Conservation (phyloP, 2,888 invertebrate species). For the Microplitis manilae region DNA sequence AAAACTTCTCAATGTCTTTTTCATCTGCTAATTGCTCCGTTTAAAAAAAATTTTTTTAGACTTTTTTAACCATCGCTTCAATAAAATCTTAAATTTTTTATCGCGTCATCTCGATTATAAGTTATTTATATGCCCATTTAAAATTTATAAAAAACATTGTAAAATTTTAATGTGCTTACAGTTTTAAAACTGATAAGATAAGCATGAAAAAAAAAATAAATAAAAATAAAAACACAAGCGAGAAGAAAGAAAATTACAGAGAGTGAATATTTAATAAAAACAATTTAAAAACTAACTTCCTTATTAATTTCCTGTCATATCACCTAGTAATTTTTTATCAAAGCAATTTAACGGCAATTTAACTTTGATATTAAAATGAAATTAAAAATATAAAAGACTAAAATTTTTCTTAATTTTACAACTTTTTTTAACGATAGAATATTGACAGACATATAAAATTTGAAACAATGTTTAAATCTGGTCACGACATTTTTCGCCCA, state of each 20-base stretch:
- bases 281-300: background rate
- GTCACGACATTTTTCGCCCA: background rate
- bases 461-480: background rate
- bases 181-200: background rate
- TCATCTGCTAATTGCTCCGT: background rate
- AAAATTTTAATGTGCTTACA: background rate
- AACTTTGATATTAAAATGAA: background rate
- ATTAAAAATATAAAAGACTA: background rate
- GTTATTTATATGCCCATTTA: background rate
- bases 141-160: background rate
- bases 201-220: background rate
- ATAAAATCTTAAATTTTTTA: background rate
- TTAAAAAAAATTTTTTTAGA: background rate
- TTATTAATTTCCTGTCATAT: background rate
- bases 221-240: background rate
- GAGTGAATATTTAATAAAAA: background rate
- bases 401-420: background rate
- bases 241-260: background rate
- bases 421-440: background rate
- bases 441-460: background rate
- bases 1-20: background rate
- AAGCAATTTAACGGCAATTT: background rate
- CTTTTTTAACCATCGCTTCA: background rate
- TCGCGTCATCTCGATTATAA: background rate
- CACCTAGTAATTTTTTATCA: background rate